Base-by-base conservation (phyloP, 2,113 vertebrate genomes). In the Tiliqua scincoides region DNA sequence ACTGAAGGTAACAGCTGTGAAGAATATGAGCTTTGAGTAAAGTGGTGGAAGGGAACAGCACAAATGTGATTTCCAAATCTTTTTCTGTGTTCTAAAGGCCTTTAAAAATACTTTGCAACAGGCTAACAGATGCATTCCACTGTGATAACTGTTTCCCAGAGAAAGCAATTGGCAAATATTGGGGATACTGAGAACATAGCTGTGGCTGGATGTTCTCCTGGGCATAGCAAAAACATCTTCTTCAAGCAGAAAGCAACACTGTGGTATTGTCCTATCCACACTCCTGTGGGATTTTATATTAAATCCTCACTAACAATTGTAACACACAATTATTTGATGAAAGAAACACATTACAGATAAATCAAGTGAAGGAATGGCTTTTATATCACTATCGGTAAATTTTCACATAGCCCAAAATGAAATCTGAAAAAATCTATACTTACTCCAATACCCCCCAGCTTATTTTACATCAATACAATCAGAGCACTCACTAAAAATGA, bases 21-120 rank as follows among this genome's bases (percentile, higher is more conserved):
- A 14, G 61, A 59, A 78, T 20, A 37, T 9, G 20, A 59, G 6
- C 14, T 32, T 61, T 32, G 12, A 61, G 8, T 5, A 57, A 78
- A 65, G 20, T 43, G 10, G 10, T 62, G 35, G 30, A 76, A 76
- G 2, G 73, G 25, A 11, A 18, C 30, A 15, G 52, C 52, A 27
- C 30, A 48, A 54, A 27, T 43, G 21, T n/a, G 73, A 75, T 75
- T 15, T 18, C 43, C 30, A n/a, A 54, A 54, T 48, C n/a, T n/a
- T n/a, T n/a, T n/a, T n/a, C n/a, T n/a, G n/a, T n/a, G n/a, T n/a
- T 12, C 27, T 7, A 6, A 67, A 11, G 65, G 11, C 62, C 20
- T 59, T 76, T 54, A 82, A 35, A 20, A 70, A 90, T 68, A 88
- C 21, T 48, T 8, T 48, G n/a, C 82, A 82, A 90, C 75, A 82